These are phyloP conservation scores for Spodoptera exigua DNA, from an alignment of 2,888 invertebrate genomes.

Conservation along the genomic window DNA sequence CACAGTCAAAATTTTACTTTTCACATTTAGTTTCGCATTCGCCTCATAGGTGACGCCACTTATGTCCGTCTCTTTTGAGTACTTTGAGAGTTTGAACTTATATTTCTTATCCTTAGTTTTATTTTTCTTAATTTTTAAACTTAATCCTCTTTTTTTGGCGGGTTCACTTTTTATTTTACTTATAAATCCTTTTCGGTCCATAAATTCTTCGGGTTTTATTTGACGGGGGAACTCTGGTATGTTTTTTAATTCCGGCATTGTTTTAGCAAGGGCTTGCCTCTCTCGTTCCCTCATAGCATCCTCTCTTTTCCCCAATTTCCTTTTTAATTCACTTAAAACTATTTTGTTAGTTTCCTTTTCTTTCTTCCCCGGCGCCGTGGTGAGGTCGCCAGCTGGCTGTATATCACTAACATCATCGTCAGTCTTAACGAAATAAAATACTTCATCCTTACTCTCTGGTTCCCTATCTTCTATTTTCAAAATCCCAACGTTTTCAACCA, in stretches of 20 bases:
- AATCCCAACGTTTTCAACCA: conserved; percentile 63
- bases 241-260: conserved; percentile 81
- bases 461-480: conserved; percentile 77
- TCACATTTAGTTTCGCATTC: conserved; percentile 66
- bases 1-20: conserved; percentile 69
- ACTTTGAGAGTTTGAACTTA: conserved; percentile 62
- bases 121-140: conserved; percentile 49
- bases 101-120: conserved; percentile 60
- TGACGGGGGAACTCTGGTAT: conserved; percentile 85
- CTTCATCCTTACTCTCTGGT: conserved; percentile 82
- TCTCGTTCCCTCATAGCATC: conserved; percentile 86
- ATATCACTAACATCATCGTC: conserved; percentile 72
- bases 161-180: conserved; percentile 70
- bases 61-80: conserved; percentile 67
- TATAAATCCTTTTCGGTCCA: conserved; percentile 74
- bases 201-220: conserved; percentile 73
- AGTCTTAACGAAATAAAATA: conserved; percentile 83
- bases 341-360: conserved; percentile 80
- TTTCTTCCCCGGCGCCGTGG: conserved; percentile 78
- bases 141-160: conserved; percentile 52
- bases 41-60: conserved; percentile 64
- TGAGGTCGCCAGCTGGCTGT: conserved; percentile 70
- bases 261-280: conserved; percentile 82
- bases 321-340: conserved; percentile 80
- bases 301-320: conserved; percentile 83